Evolutionary conservation across 2,888 invertebrate genomes (phyloP).

Genomic region (Nesidiocoris tenuis): DNA sequence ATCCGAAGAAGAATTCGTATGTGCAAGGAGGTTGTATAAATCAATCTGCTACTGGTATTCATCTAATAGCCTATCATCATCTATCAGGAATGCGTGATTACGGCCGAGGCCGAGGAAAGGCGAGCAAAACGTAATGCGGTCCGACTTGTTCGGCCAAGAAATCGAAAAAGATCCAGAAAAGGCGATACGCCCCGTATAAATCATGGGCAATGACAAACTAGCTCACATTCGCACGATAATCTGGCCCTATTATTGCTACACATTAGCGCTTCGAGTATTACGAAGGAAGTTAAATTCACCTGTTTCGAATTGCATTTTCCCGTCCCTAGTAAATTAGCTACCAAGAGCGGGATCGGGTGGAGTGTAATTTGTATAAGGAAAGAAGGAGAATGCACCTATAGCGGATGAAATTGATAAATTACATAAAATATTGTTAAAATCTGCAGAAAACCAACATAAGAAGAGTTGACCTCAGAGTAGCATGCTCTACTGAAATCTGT

Average conservation of each 20-base stretch:
- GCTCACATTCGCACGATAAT: neutral
- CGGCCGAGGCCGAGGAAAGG: neutral
- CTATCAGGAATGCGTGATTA: conserved; percentile 17
- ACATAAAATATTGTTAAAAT: no score
- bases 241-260: neutral
- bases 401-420: no score
- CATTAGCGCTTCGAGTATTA: no score
- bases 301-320: neutral
- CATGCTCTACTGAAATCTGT: no score
- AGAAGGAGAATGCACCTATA: no score
- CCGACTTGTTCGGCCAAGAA: neutral
- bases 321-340: no score
- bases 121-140: neutral
- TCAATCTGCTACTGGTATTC: conserved; percentile 36
- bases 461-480: no score
- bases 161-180: neutral
- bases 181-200: neutral
- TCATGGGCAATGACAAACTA: neutral
- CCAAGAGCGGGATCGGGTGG: no score
- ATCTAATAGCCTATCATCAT: conserved; percentile 30
- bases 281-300: no score
- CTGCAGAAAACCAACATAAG: no score
- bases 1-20: neutral
- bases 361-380: no score
- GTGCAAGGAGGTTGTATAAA: conserved; percentile 10